These are phyloP conservation scores for Vombatus ursinus DNA, from an alignment of 2,113 vertebrate genomes.

Conservation along the genomic window DNA sequence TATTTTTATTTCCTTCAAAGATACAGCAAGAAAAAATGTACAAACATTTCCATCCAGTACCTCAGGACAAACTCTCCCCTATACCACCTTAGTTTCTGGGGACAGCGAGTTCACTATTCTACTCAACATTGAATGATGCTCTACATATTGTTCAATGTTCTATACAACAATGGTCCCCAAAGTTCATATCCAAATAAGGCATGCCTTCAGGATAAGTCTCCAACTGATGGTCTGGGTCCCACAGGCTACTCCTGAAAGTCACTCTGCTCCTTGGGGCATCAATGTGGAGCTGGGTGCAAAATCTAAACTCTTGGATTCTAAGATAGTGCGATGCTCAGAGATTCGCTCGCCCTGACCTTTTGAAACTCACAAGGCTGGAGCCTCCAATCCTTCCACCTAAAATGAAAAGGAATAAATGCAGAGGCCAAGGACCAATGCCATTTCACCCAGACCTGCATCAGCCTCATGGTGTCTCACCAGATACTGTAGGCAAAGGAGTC, in stretches of 20 bases:
- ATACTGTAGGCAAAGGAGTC: neutral
- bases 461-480: neutral
- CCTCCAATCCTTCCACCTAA: neutral
- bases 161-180: too few relatives aligned
- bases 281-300: neutral
- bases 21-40: too few relatives aligned
- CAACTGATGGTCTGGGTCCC: neutral
- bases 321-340: neutral
- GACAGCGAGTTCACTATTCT: too few relatives aligned
- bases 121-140: too few relatives aligned
- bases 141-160: too few relatives aligned
- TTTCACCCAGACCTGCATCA: neutral
- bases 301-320: neutral
- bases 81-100: too few relatives aligned
- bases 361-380: neutral
- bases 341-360: neutral
- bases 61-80: too few relatives aligned
- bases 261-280: neutral
- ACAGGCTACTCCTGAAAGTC: neutral
- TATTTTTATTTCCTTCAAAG: too few relatives aligned
- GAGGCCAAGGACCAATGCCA: neutral
- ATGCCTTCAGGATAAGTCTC: too few relatives aligned
- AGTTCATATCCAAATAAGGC: too few relatives aligned
- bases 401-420: neutral
- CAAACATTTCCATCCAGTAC: too few relatives aligned